Base-by-base conservation (phyloP, 2,797 vertebrate genomes). In the Naso thynnoides region DNA sequence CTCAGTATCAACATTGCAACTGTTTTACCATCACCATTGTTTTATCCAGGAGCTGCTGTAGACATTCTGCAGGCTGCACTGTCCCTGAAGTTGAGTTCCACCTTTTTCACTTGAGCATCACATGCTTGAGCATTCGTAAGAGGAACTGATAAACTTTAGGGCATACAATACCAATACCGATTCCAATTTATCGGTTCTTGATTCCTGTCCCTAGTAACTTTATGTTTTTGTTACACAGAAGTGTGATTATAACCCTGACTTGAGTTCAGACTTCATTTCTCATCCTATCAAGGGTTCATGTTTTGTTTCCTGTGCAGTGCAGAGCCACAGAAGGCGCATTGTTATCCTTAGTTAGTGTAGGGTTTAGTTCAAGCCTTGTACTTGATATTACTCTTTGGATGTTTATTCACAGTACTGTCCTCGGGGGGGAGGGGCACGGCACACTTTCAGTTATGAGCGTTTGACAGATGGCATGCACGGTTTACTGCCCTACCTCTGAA, bases 381-480 rank as follows among this genome's bases (percentile, higher is more conserved):
- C 10, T 29, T 60, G 44, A 77, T 77, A 60, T 68, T 44, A 53
- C 21, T 61, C 72, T 78, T 71, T n/a, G 57, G 55, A 72, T 78
- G 72, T 83, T 85, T 83, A 63, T 86, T 83, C 85, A 75, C 75
- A 50, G 36, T 33, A 18, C 27, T 62, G 18, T 47, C 24, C 45
- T 59, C 18, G 53, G 71, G 77, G 87, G 84, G 87, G 85, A 78
- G 59, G 82, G 86, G 78, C 64, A 62, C 27, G 86, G 77, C 63
- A 62, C 27, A 24, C 29, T 42, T 58, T 73, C 45, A 72, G 16
- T 76, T 78, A 60, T 85, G 84, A 82, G 45, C 5, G 3, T 79
- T 72, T 76, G 85, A 91, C 92, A 93, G 91, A 92, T 93, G 91
- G 92, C 42, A 42, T 68, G 65, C 64, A 24, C 0, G 72, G 65